A percentile compares a stretch with the other conserved stretches of the same genome.
phyloP scores from a whole-genome alignment of 2,797 vertebrate genomes.

The Sparidentex hasta region DNA sequence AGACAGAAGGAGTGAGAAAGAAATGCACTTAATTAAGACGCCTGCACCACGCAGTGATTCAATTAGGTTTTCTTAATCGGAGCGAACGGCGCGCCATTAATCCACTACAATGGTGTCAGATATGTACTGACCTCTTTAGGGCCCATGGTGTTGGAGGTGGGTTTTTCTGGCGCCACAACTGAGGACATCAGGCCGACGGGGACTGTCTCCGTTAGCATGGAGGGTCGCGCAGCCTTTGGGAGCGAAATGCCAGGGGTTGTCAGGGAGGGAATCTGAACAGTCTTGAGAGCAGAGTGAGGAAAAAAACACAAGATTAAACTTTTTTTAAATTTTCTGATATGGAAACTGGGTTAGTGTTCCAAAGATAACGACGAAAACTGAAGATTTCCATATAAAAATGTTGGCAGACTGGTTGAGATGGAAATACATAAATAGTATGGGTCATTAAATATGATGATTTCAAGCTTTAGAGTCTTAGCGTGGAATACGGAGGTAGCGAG shows the following conservation, averaged over 20 bases:
- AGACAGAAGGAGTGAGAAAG: conserved; percentile 5
- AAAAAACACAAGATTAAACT: background rate
- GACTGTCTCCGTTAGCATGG: conserved; percentile 80
- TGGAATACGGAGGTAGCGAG: background rate
- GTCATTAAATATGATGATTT: background rate
- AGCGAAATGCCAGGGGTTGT: background rate
- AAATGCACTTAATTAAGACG: conserved; percentile 25
- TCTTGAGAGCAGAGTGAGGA: conserved; percentile 9
- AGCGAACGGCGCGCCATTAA: conserved; percentile 3
- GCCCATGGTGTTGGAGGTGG: conserved; percentile 81
- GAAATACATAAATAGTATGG: background rate
- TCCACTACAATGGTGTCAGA: background rate
- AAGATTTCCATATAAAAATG: background rate
- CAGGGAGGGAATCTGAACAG: conserved; percentile 13
- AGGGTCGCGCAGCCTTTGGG: conserved; percentile 32
- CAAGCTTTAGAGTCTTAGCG: background rate
- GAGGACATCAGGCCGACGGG: conserved; percentile 86
- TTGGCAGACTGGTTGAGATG: background rate
- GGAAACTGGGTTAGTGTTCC: background rate
- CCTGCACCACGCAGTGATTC: conserved; percentile 9
- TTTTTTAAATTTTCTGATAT: background rate
- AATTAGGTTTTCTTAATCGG: conserved; percentile 23
- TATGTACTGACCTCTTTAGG: conserved; percentile 84
- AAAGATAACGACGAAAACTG: background rate
- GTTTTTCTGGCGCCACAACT: conserved; percentile 77